Evolutionary conservation across 92 coral and sea anemone species (phyloP).

Genomic region (Porites evermanni): DNA sequence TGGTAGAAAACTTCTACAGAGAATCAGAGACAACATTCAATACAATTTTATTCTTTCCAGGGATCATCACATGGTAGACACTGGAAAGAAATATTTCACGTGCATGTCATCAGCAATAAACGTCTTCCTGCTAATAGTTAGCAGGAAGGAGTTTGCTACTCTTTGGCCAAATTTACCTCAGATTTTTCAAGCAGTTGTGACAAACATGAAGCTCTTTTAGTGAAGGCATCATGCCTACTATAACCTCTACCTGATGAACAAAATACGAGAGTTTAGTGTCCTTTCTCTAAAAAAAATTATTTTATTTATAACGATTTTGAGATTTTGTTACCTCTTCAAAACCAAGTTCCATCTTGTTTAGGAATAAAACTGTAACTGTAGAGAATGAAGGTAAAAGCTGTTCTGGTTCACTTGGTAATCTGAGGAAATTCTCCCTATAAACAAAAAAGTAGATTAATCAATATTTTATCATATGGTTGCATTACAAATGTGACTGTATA

Average conservation of each 20-base stretch:
- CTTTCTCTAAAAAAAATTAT: neutral
- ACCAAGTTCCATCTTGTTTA: slow-evolving; percentile 73
- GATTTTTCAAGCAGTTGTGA: slow-evolving; percentile 66
- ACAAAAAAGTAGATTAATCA: neutral
- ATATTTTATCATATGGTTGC: neutral
- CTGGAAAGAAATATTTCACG: no score
- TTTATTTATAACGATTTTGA: neutral
- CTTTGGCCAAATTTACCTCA: slow-evolving; percentile 53
- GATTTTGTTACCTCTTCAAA: slow-evolving; percentile 75
- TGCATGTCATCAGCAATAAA: no score
- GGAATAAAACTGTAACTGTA: slow-evolving; percentile 63
- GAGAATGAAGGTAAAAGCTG: slow-evolving; percentile 62
- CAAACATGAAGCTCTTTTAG: slow-evolving; percentile 86
- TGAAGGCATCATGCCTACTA: slow-evolving; percentile 71
- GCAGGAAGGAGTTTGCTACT: no score
- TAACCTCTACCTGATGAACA: slow-evolving; percentile 50
- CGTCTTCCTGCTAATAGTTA: no score
- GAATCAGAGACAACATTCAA: no score
- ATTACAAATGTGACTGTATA: no score
- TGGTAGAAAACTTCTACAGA: no score
- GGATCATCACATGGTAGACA: no score
- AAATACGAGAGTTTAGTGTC: neutral
- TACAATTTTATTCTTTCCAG: neutral
- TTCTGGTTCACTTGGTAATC: slow-evolving; percentile 48
- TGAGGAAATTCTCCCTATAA: slow-evolving; percentile 63